Evolutionary conservation across 2,113 vertebrate species (phyloP).

Genomic region (Scartelaos histophorus): DNA sequence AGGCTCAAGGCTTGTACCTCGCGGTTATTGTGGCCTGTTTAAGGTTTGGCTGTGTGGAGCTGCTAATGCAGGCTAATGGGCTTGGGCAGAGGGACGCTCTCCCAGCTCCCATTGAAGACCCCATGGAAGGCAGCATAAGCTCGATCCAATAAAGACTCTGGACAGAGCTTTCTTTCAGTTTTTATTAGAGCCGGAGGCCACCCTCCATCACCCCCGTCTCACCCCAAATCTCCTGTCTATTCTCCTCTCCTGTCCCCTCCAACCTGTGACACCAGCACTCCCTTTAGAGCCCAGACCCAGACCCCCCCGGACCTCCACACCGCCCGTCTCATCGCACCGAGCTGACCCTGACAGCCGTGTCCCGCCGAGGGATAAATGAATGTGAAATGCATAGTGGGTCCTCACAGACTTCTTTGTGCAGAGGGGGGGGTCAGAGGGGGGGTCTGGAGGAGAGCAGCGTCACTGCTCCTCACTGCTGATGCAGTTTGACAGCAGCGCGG

Average conservation of each 20-base stretch:
- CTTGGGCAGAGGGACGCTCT: slow-evolving; percentile 88
- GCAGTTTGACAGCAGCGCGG: slow-evolving; percentile 98
- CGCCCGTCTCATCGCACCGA: slow-evolving; percentile 60
- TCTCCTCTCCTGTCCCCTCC: slow-evolving; percentile 63
- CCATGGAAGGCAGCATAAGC: slow-evolving; percentile 77
- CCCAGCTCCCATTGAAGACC: slow-evolving; percentile 72
- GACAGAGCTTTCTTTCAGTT: slow-evolving; percentile 74
- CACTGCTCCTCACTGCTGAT: slow-evolving; percentile 87
- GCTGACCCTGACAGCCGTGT: slow-evolving; percentile 77
- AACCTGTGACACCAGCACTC: slow-evolving; percentile 57
- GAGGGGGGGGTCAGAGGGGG: slow-evolving; percentile 70
- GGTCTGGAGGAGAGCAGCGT: slow-evolving; percentile 73
- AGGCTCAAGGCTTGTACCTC: slow-evolving; percentile 99
- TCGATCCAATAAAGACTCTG: slow-evolving; percentile 68
- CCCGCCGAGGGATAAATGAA: slow-evolving; percentile 95
- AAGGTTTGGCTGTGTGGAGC: slow-evolving; percentile 94
- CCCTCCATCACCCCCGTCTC: slow-evolving; percentile 73
- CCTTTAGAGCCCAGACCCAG: slow-evolving; percentile 61
- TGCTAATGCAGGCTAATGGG: slow-evolving; percentile 98
- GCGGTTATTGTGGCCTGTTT: slow-evolving; percentile 98
- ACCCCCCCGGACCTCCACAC: slow-evolving; percentile 67
- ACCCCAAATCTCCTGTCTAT: slow-evolving; percentile 73
- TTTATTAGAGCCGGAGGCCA: slow-evolving; percentile 71
- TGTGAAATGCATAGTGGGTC: slow-evolving; percentile 98
- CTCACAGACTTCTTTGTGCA: slow-evolving; percentile 90